Conservation (phyloP, 1,140 invertebrate species). For the Drosophila micromelanica region DNA sequence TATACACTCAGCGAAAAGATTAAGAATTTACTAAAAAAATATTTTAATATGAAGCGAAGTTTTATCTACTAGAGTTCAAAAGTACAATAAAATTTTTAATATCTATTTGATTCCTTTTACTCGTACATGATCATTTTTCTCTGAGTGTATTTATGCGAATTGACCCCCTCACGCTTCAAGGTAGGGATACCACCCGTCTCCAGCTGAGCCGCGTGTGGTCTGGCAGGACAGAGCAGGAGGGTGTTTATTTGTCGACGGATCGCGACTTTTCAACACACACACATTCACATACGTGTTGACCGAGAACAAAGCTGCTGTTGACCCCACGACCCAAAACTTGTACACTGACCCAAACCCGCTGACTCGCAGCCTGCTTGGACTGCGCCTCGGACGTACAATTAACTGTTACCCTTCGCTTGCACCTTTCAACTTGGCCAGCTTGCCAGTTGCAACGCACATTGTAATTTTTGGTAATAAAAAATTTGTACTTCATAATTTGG, state of each 20-base stretch:
- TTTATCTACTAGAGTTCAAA: too few relatives aligned
- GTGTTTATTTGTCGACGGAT: slow-evolving; percentile 78
- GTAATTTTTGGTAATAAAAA: slow-evolving; percentile 83
- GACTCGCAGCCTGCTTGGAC: slow-evolving; percentile 25
- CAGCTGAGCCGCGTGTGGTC: slow-evolving; percentile 1
- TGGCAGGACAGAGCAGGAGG: slow-evolving; percentile 3
- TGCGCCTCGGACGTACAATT: slow-evolving; percentile 30
- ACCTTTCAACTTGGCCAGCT: slow-evolving; percentile 19
- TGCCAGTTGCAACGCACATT: slow-evolving; percentile 63
- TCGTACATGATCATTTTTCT: too few relatives aligned
- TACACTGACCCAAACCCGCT: neutral
- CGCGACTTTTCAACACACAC: slow-evolving; percentile 44
- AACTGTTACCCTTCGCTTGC: slow-evolving; percentile 47
- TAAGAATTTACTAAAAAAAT: too few relatives aligned
- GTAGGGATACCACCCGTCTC: slow-evolving; percentile 18
- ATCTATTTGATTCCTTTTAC: too few relatives aligned
- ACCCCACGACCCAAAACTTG: slow-evolving; percentile 8
- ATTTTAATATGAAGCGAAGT: too few relatives aligned
- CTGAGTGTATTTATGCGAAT: neutral
- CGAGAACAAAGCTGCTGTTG: slow-evolving; percentile 37
- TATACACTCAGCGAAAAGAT: slow-evolving; percentile 1
- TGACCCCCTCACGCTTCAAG: neutral
- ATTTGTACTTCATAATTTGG: slow-evolving; percentile 69
- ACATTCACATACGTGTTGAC: slow-evolving; percentile 5
- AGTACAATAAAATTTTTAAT: too few relatives aligned